Base-by-base conservation (phyloP, 2,888 invertebrate species). In the Hirtodrosophila histrioides region DNA sequence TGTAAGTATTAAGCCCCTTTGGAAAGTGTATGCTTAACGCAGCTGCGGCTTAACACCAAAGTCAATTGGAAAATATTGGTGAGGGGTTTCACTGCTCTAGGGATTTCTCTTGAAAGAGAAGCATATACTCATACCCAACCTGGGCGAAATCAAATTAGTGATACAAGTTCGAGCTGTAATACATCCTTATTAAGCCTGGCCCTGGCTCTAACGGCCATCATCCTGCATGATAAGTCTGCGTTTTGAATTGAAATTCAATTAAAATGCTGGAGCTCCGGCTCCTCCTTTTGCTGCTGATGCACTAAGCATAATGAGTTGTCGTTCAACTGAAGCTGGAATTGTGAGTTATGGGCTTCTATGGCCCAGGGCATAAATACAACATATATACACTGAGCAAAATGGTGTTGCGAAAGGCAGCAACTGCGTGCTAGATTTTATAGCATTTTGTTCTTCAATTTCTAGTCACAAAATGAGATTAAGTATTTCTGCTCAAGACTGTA, bases 281-380 rank as follows among this genome's bases (percentile, higher is more conserved):
- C 6, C 36, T 4, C 29, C 36, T 23, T 12, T 9, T 7, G 61
- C 24, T 58, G 39, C 53, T 37, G 57, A 48, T 70, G 63, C 75
- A 80, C 61, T 64, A 77, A 61, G 66, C 53, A 55, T 77, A 86
- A 70, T 70, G 76, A 86, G 78, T 78, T 84, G 65, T 50, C 63
- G 51, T 69, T 63, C 48, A 9, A 23, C 46, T 48, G 27, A 17
- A 39, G 37, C 29, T 35, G 10, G 29, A 60, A 31, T 23, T 49
- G 45, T 45, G 51, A 36, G 24, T 35, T 17, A 31, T 24, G 35
- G 36, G 27, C 17, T 24, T 4, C 31, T 43, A 36, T 48, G 50
- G 27, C 80, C 55, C 35, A 35, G 40, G 63, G 75, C 75, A 31
- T 53, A 48, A 7, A 31, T 31, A 31, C 31, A 31, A 17, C 31